Percentiles rank a stretch among this genome's conserved stretches.
These are phyloP conservation scores for Paratilapia polleni DNA, from an alignment of 2,113 vertebrate genomes.

Conservation along the genomic window DNA sequence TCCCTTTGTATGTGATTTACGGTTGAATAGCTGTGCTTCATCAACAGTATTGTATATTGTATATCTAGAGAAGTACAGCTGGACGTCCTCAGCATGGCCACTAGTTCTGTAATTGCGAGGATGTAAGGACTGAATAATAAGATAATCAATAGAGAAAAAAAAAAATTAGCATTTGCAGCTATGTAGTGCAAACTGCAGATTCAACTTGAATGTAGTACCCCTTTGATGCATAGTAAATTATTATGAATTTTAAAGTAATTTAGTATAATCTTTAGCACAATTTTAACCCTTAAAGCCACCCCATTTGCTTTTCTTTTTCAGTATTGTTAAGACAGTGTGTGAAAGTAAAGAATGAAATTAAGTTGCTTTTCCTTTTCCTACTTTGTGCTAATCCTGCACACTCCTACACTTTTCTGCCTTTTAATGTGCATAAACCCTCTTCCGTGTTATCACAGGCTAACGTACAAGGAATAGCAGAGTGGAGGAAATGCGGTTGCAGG, in stretches of 20 bases:
- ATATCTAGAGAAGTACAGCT: constrained; percentile 46
- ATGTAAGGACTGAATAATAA: constrained; percentile 53
- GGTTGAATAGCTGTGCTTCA: constrained; percentile 72
- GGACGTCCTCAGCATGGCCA: constrained; percentile 5
- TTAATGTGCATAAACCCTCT: constrained; percentile 51
- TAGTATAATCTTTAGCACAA: background rate
- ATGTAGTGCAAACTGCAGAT: constrained; percentile 19
- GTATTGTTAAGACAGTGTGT: background rate
- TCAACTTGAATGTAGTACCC: constrained; percentile 11
- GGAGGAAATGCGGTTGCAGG: constrained; percentile 60
- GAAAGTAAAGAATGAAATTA: constrained; percentile 11
- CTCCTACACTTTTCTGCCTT: constrained; percentile 41
- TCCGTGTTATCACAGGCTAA: constrained; percentile 50
- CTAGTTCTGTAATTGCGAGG: constrained; percentile 35
- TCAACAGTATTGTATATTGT: constrained; percentile 69
- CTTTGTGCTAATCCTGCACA: constrained; percentile 39
- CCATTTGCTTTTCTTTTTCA: background rate
- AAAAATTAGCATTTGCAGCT: constrained; percentile 55
- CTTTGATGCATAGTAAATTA: constrained; percentile 3
- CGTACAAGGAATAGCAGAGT: constrained; percentile 36
- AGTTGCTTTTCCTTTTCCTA: constrained; percentile 5
- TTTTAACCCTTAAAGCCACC: background rate
- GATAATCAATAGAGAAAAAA: constrained; percentile 58
- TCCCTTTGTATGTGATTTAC: constrained; percentile 73
- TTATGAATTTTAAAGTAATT: constrained; percentile 25